Evolutionary conservation across 1,140 invertebrate species (phyloP), one percentile per base, ranked within the genome.

Genomic region (Drosophila truncata): DNA sequence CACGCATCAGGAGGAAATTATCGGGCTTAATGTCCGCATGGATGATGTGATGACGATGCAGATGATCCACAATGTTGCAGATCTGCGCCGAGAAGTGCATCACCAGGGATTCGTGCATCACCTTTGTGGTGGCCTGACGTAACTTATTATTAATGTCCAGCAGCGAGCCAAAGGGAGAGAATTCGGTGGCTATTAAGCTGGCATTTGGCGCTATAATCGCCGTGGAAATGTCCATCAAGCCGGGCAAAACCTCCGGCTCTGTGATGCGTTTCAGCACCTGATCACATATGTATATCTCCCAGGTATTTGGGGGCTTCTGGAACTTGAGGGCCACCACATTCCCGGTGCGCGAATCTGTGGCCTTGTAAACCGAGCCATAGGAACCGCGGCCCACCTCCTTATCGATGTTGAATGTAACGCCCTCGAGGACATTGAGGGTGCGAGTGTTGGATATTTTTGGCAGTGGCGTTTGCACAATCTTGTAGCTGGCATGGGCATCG

Each of bases 1-100:
- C 88, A 27, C 91, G 88, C 93, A 96, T 95, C 46, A 99, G 93
- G 78, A 99, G 94, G 93, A 99, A 98, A 93, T 99, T 99, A 90
- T 99, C 98, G 2, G 98, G 98, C 93, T 99, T 99, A 31, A 99
- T 98, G 93, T 99, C 98, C 6, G 97, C 98, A 93, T 99, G 99
- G 62, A 99, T 97, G 61, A 99, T 98, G 93, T 96, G 95, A 81
- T 97, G 97, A 82, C 96, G 95, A 82, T 99, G 98, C 65, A 99
- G 93, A 77, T 98, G 95, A 82, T 97, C 95, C 6, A 99, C 95
- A 55, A 99, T 98, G 61, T 96, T 95, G 58, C 99, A 93, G 93
- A 99, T 96, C 93, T 99, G 98, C 49, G 97, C 95, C 3, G 96
- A 96, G 86, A 99, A 97, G 77, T 96, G 96, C 90, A 97, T 95